phyloP scores from a whole-genome alignment of 2,113 vertebrate genomes.

The Melanotaenia duboulayi region DNA sequence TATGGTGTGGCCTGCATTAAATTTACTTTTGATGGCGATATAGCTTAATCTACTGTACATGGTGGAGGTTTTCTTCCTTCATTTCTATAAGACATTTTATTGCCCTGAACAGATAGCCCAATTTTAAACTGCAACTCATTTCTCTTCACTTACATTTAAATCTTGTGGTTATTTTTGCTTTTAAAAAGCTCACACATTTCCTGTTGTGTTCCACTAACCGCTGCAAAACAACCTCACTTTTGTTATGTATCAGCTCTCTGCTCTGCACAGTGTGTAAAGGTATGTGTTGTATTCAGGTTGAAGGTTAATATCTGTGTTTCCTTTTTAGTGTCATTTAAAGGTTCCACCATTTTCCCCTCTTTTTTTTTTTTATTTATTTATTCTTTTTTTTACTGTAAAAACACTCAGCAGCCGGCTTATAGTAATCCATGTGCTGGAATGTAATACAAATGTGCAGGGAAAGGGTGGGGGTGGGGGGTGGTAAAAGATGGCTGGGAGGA shows the following conservation, averaged over 20 bases:
- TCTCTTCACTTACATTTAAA: conserved; percentile 9
- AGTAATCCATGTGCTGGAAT: conserved; percentile 65
- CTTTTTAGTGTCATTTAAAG: conserved; percentile 5
- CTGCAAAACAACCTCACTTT: conserved; percentile 12
- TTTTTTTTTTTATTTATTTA: not conserved
- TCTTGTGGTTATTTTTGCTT: conserved; percentile 12
- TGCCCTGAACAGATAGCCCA: too few relatives aligned
- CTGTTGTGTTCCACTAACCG: conserved; percentile 34
- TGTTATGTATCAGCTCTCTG: conserved; percentile 29
- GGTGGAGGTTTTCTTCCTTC: too few relatives aligned
- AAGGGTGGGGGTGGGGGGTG: not conserved
- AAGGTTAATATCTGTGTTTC: conserved; percentile 27
- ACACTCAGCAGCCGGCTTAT: conserved; percentile 32
- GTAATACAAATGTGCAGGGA: conserved; percentile 47
- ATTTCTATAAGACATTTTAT: not conserved
- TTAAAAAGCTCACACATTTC: conserved; percentile 63
- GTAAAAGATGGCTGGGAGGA: conserved; percentile 16
- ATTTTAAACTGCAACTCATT: not conserved
- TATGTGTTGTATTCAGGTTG: conserved; percentile 25
- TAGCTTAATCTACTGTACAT: too few relatives aligned
- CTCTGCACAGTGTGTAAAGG: conserved; percentile 20
- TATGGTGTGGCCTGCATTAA: not conserved
- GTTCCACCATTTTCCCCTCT: not conserved
- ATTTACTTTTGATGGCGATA: not conserved
- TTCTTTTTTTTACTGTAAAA: not conserved